phyloP scores from a whole-genome alignment of 2,888 invertebrate species.

The Nomada ruficornis region DNA sequence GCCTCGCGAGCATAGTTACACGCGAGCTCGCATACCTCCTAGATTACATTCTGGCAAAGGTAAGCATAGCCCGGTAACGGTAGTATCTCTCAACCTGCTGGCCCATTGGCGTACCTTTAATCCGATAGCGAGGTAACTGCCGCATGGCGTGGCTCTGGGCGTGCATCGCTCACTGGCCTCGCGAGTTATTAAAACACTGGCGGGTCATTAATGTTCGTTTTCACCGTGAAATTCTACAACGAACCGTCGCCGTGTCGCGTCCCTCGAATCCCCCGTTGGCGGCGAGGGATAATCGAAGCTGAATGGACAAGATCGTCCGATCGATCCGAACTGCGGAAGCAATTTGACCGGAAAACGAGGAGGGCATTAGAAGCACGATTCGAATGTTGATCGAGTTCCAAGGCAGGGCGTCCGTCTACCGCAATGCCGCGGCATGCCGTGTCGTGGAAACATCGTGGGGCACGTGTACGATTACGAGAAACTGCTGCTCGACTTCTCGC shows the following conservation, averaged over 20 bases:
- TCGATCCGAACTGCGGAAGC: not conserved
- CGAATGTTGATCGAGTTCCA: not conserved
- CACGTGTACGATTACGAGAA: constrained; percentile 43
- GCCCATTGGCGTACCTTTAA: constrained; percentile 48
- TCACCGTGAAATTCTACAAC: constrained; percentile 36
- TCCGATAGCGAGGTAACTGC: constrained; percentile 55
- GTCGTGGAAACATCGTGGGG: constrained; percentile 1
- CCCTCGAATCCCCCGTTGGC: not conserved
- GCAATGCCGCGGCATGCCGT: too few species aligned
- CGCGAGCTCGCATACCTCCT: constrained; percentile 7
- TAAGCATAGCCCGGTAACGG: constrained; percentile 39
- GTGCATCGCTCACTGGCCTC: not conserved
- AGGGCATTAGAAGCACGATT: not conserved
- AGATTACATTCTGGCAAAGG: constrained; percentile 28
- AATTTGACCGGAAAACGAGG: not conserved
- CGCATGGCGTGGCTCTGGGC: constrained; percentile 34
- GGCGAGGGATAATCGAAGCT: not conserved
- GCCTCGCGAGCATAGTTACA: not conserved
- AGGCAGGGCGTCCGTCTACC: too few species aligned
- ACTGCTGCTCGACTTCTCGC: constrained; percentile 30
- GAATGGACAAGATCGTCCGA: not conserved
- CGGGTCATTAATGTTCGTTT: constrained; percentile 29
- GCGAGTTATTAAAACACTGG: constrained; percentile 33
- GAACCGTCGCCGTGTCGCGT: not conserved
- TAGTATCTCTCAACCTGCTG: constrained; percentile 44